These are phyloP conservation scores for Cantharis flavilabris DNA, from an alignment of 2,888 invertebrate genomes.

Conservation along the genomic window DNA sequence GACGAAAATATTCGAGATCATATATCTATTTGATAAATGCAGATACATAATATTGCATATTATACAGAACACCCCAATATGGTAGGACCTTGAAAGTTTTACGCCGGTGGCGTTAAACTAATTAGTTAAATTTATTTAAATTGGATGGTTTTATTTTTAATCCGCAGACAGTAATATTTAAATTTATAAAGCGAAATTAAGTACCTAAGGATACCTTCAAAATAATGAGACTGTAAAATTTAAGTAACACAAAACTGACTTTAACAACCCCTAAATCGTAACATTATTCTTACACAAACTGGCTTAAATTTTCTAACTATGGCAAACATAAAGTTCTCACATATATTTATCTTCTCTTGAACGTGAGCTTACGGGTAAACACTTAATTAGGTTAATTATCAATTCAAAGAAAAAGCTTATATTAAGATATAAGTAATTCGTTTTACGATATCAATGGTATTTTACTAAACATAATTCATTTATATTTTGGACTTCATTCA, in stretches of 20 bases:
- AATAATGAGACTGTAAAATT: neutral
- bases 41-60: too few species aligned
- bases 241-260: neutral
- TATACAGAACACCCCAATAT: too few species aligned
- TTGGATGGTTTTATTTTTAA: neutral
- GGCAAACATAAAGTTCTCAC: neutral
- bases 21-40: too few species aligned
- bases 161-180: neutral
- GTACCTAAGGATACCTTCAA: neutral
- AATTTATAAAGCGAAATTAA: neutral
- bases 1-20: too few species aligned
- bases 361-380: neutral
- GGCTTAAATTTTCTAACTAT: neutral
- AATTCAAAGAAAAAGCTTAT: neutral
- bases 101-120: neutral
- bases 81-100: neutral
- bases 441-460: neutral
- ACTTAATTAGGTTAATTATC: conserved; percentile 2
- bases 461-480: neutral
- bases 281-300: neutral
- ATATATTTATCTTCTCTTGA: neutral
- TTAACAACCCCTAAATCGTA: neutral
- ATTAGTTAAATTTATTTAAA: neutral
- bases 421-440: neutral
- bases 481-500: neutral